Percentiles rank a stretch among this genome's conserved stretches.
These are phyloP conservation scores for Penaeus japonicus DNA, from an alignment of 1,140 invertebrate species.

Conservation along the genomic window DNA sequence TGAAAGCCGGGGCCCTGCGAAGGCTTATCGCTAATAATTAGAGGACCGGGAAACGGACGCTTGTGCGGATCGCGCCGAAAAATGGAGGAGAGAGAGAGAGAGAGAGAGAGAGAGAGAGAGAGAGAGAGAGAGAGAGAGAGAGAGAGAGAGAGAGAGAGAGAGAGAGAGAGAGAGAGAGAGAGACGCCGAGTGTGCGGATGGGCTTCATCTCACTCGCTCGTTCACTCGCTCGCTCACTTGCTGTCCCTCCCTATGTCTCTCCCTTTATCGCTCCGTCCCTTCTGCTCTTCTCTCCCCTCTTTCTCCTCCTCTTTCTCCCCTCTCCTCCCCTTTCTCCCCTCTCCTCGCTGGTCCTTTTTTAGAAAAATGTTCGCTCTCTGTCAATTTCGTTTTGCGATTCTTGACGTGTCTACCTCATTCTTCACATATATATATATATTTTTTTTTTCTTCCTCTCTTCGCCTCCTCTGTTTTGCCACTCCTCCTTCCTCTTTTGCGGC, in stretches of 20 bases:
- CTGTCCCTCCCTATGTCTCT: background rate
- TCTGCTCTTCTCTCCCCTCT: background rate
- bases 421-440: no score
- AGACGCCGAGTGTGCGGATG: no score
- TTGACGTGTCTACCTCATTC: no score
- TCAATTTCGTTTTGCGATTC: no score
- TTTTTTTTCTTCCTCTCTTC: no score
- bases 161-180: no score
- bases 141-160: no score
- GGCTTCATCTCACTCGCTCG: no score
- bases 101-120: background rate
- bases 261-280: background rate
- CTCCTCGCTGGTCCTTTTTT: background rate
- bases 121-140: background rate
- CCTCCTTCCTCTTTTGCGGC: no score
- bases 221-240: background rate
- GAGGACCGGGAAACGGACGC: background rate
- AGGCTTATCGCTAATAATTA: conserved; percentile 28
- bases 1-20: conserved; percentile 2
- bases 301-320: background rate
- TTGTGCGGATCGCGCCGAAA: background rate
- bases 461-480: no score
- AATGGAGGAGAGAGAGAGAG: background rate
- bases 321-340: background rate
- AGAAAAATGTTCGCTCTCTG: no score